Evolutionary conservation across 2,888 invertebrate species (phyloP).

Genomic region (Lysandra bellargus): DNA sequence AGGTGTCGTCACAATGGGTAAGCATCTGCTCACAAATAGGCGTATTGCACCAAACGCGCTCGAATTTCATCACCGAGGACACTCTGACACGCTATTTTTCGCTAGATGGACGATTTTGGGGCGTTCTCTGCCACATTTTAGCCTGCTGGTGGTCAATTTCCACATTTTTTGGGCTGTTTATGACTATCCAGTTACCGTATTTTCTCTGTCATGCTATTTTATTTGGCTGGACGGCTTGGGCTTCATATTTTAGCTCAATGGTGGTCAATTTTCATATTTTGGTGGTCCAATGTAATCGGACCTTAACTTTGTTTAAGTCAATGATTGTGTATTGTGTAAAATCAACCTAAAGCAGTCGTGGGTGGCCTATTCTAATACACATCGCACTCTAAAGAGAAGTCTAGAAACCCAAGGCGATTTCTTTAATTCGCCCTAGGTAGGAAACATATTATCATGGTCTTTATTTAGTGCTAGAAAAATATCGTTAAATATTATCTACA

Average conservation of each 20-base stretch:
- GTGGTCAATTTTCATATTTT: background rate
- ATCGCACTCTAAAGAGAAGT: background rate
- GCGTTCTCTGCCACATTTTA: background rate
- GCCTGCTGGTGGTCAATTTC: background rate
- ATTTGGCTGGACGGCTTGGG: background rate
- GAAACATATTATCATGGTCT: background rate
- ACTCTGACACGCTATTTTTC: background rate
- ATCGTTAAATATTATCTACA: background rate
- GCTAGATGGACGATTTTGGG: background rate
- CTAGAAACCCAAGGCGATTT: background rate
- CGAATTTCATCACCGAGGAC: background rate
- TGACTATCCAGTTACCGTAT: too few species aligned
- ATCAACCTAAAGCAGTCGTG: background rate
- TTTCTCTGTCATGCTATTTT: background rate
- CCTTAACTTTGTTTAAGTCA: background rate
- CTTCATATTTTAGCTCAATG: background rate
- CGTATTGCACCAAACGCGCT: background rate
- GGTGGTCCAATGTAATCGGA: background rate
- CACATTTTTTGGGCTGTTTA: background rate
- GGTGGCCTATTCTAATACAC: too few species aligned
- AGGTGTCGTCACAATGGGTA: slow-evolving; percentile 22
- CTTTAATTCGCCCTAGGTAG: background rate
- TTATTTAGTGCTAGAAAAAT: too few species aligned
- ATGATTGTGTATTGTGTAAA: background rate
- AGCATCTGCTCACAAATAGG: background rate